Evolutionary conservation across 2,888 invertebrate genomes (phyloP), one percentile per base, ranked within the genome.

Genomic region (Pyrochroa serraticornis): DNA sequence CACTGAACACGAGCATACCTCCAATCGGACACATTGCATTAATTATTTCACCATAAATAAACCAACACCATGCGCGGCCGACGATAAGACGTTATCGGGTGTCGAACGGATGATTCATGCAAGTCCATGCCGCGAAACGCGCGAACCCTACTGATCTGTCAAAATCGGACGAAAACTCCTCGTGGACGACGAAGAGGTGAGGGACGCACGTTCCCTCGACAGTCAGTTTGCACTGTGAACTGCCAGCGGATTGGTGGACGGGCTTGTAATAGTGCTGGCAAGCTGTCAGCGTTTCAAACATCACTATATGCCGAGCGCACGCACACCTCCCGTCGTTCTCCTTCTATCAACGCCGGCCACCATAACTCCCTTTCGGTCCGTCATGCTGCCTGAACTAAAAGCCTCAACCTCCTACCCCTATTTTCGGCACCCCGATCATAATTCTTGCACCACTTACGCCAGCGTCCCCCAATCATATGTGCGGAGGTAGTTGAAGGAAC

Each of bases 281-380:
- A 77, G 77, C 73, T 80, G 80, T 80, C 80, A 80, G 80, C 79
- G 77, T 78, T 79, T 78, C 79, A 79, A 79, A 80, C 79, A 79
- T 80, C 80, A 79, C 78, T 77, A 72, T 70, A 75, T 75, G 74
- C 73, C 72, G 74, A 69, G 77, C 78, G 78, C 78, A 78, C 78
- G 77, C 78, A 78, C 62, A 48, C 61, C 55, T 62, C 57, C 58
- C 45, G 62, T 58, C 62, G 73, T 74, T 69, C 71, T 69, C 70
- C 64, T 65, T 69, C 68, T 69, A 71, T 63, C 66, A 43, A 47
- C 37, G 13, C 32, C 10, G 30, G 30, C 42, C 30, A 42, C 42
- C 30, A 35, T 59, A 55, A 60, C 60, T 63, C 66, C 51, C 55
- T 63, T 62, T 58, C 59, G 47, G 62, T 67, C 68, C 68, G 71